Evolutionary conservation across 2,797 vertebrate species (phyloP).

Genomic region (Neosalanx taihuensis): DNA sequence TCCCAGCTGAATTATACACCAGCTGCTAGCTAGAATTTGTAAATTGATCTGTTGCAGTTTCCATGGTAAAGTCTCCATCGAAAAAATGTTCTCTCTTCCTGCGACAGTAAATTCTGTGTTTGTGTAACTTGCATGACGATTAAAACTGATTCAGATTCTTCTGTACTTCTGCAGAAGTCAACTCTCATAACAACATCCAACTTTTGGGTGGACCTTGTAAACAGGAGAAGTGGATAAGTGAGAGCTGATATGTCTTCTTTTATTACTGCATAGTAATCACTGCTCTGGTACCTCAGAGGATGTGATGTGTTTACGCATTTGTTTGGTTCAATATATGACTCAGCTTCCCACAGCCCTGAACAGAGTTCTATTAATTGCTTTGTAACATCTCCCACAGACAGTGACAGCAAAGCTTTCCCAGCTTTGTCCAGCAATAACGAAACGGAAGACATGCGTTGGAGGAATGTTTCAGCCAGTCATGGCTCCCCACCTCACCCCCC

Average conservation of each 20-base stretch:
- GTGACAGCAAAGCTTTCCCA: not conserved
- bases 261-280: conserved; percentile 48
- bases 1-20: not conserved
- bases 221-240: conserved; percentile 30
- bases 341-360: conserved; percentile 14
- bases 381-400: conserved; percentile 7
- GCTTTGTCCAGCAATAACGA: conserved; percentile 19
- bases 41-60: not conserved
- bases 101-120: too few relatives aligned
- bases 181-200: not conserved
- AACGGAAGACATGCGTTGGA: not conserved
- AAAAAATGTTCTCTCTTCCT: too few relatives aligned
- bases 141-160: not conserved
- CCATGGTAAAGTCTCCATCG: not conserved
- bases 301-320: conserved; percentile 36
- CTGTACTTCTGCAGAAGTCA: conserved; percentile 27
- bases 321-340: conserved; percentile 47
- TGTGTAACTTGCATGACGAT: too few relatives aligned
- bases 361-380: conserved; percentile 20
- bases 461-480: conserved; percentile 29
- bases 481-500: conserved; percentile 13
- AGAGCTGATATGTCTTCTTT: conserved; percentile 35
- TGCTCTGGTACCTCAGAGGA: conserved; percentile 45
- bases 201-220: conserved; percentile 44
- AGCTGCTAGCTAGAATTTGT: not conserved